A percentile compares a stretch with the other conserved stretches of the same genome.
These are phyloP conservation scores for Salminus brasiliensis DNA, from an alignment of 2,113 vertebrate genomes.

Conservation along the genomic window DNA sequence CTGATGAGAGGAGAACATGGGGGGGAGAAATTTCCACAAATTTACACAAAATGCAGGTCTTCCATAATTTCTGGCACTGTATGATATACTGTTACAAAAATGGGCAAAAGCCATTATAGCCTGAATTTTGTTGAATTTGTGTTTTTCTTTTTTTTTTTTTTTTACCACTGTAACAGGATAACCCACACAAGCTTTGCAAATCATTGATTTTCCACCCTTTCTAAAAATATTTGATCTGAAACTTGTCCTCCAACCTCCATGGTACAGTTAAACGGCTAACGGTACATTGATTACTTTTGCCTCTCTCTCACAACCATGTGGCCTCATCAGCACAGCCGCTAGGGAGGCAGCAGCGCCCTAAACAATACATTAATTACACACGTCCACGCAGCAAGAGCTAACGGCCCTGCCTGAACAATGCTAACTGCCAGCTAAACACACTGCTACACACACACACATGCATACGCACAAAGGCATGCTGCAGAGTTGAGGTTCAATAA, in stretches of 20 bases:
- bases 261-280: not conserved
- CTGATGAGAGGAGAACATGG: not conserved
- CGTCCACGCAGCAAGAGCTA: not conserved
- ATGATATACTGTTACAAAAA: no score
- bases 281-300: not conserved
- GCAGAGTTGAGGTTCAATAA: not conserved
- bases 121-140: no score
- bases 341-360: not conserved
- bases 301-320: not conserved
- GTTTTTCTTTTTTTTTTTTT: no score
- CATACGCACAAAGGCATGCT: not conserved
- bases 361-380: constrained; percentile 8
- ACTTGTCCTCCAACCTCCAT: not conserved
- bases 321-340: not conserved
- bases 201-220: not conserved
- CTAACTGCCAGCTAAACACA: not conserved
- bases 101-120: no score
- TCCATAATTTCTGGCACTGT: no score
- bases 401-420: not conserved
- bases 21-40: no score
- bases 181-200: not conserved
- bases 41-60: no score
- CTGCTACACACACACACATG: no score
- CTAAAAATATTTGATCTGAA: not conserved
- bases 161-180: no score